Conservation (phyloP, 2,797 vertebrate species). For the Rhabdomys pumilio region DNA sequence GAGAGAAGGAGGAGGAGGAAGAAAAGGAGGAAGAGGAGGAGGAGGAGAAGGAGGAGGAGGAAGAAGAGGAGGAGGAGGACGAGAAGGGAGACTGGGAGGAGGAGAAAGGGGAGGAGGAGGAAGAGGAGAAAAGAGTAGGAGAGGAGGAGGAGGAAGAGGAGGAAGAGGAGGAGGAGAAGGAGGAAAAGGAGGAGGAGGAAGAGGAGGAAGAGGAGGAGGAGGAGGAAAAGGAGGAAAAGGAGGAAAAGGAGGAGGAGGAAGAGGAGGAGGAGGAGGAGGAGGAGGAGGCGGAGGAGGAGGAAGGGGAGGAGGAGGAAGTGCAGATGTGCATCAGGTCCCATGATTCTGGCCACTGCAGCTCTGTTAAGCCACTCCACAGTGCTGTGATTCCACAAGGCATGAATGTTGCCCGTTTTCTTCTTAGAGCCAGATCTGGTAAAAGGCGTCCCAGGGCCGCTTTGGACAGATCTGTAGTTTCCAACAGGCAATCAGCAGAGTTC, state of each 20-base stretch:
- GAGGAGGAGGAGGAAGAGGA: neutral
- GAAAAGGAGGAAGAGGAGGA: fast-evolving
- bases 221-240: fast-evolving
- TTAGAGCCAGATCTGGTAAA: conserved; percentile 33
- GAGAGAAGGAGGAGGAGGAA: fast-evolving
- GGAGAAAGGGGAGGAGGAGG: too few relatives aligned
- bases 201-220: fast-evolving
- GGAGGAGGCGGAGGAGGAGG: too few relatives aligned
- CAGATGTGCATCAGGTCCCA: neutral
- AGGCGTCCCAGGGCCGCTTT: conserved; percentile 28
- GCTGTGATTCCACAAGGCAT: neutral
- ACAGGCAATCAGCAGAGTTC: conserved; percentile 58
- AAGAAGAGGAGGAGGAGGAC: fast-evolving
- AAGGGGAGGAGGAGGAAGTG: neutral
- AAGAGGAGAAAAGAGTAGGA: too few relatives aligned
- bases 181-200: fast-evolving
- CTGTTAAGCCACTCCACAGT: conserved; percentile 40
- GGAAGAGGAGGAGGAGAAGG: too few relatives aligned
- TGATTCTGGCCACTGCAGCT: neutral
- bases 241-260: fast-evolving
- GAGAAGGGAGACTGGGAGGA: fast-evolving
- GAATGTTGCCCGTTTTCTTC: neutral
- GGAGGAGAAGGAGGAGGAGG: too few relatives aligned
- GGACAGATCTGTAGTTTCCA: conserved; percentile 58
- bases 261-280: too few relatives aligned